A percentile compares a stretch with the other conserved stretches of the same genome.
Evolutionary conservation across 2,797 vertebrate genomes (phyloP).

Genomic region (Anguilla anguilla): DNA sequence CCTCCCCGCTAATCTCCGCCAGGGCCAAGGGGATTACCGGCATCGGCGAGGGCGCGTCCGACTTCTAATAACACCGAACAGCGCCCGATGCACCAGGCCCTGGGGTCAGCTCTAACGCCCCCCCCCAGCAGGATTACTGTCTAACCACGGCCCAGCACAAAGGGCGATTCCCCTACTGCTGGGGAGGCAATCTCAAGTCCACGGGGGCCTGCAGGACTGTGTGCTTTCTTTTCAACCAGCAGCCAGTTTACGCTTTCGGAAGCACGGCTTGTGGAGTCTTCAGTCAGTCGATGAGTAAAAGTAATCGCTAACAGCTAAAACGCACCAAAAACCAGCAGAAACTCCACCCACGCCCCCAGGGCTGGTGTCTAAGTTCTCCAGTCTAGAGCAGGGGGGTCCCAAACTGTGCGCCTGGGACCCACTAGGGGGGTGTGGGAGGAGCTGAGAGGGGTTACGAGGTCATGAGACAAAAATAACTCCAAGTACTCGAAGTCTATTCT

Average conservation of each 20-base stretch:
- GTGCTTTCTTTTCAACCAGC: not conserved
- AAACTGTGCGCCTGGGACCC: not conserved
- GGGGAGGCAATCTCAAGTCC: not conserved
- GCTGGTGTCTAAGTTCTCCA: not conserved
- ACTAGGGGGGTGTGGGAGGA: not conserved
- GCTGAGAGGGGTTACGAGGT: not conserved
- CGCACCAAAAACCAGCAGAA: not conserved
- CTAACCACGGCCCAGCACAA: no score
- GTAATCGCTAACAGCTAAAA: not conserved
- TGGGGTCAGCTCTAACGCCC: not conserved
- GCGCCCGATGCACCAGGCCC: not conserved
- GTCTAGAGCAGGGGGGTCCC: not conserved
- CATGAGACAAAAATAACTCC: not conserved
- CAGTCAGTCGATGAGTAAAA: not conserved
- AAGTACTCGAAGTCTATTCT: no score
- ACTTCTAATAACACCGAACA: not conserved
- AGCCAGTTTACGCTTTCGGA: not conserved
- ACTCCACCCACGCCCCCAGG: not conserved
- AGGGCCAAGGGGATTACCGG: not conserved
- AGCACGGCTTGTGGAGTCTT: not conserved
- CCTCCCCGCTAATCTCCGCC: not conserved
- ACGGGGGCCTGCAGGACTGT: not conserved
- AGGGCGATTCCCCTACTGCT: not conserved
- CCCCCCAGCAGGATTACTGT: not conserved
- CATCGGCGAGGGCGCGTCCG: not conserved